These are phyloP conservation scores for Andricus curvator DNA, from an alignment of 2,888 invertebrate species.

Conservation along the genomic window DNA sequence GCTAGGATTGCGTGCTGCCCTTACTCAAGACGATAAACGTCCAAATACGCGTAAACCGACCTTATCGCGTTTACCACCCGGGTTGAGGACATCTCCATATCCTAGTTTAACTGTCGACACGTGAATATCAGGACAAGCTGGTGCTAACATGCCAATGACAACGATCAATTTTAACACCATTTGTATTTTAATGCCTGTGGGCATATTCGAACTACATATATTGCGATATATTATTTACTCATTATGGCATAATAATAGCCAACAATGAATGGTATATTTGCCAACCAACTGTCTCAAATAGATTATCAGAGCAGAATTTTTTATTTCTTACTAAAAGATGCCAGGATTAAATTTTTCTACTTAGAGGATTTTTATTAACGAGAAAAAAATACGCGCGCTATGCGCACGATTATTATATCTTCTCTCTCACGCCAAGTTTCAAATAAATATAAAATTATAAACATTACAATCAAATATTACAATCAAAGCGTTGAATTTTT, in stretches of 20 bases:
- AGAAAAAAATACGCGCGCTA: too few species aligned
- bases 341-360: too few species aligned
- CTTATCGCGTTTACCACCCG: conserved; percentile 35
- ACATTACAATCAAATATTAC: too few species aligned
- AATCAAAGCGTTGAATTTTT: too few species aligned
- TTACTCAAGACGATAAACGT: conserved; percentile 34
- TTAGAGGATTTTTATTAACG: too few species aligned
- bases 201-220: neutral
- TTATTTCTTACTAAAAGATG: too few species aligned
- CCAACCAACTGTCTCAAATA: too few species aligned
- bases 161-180: neutral
- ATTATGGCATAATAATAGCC: neutral
- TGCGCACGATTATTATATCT: too few species aligned
- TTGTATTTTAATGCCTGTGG: neutral
- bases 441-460: too few species aligned
- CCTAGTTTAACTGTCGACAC: conserved; percentile 18
- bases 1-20: conserved; percentile 29
- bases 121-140: conserved; percentile 19
- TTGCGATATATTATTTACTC: neutral
- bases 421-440: too few species aligned
- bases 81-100: conserved; percentile 37
- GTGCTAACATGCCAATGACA: conserved; percentile 10
- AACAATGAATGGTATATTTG: neutral
- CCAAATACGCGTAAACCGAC: conserved; percentile 35
- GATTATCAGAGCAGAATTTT: too few species aligned